Percentiles rank a stretch among this genome's conserved stretches.
Conservation (phyloP, 2,888 invertebrate genomes). For the Stegophylla sp. region DNA sequence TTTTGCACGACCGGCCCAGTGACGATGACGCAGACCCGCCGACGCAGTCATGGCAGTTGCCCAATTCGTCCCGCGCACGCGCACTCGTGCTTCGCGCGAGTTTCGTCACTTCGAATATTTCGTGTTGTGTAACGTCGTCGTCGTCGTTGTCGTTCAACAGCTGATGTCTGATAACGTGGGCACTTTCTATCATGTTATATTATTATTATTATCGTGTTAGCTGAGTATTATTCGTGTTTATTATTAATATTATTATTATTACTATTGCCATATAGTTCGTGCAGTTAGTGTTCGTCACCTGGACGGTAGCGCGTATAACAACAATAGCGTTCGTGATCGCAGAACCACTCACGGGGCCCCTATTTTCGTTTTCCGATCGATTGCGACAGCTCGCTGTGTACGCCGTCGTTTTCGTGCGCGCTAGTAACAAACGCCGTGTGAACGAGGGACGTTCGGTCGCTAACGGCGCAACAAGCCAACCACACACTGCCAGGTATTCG, state of each 20-base stretch:
- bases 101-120: conserved; percentile 44
- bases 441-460: too few relatives aligned
- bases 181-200: conserved; percentile 17
- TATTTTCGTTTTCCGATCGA: too few relatives aligned
- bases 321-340: background rate
- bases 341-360: background rate
- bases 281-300: too few relatives aligned
- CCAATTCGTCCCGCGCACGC: background rate
- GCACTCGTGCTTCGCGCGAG: background rate
- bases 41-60: background rate
- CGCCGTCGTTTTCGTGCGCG: too few relatives aligned
- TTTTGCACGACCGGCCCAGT: conserved; percentile 13
- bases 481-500: too few relatives aligned
- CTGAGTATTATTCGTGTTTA: background rate
- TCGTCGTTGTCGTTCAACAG: background rate
- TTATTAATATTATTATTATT: too few relatives aligned
- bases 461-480: too few relatives aligned
- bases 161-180: conserved; percentile 37
- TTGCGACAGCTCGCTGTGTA: too few relatives aligned
- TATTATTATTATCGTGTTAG: background rate
- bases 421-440: too few relatives aligned
- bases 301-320: too few relatives aligned
- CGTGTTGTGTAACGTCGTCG: conserved; percentile 1
- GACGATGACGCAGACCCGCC: background rate
- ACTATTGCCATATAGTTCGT: too few relatives aligned